A percentile compares a stretch with the other conserved stretches of the same genome.
Conservation (phyloP, 1,140 invertebrate species). For the Frieseomelitta varia region DNA sequence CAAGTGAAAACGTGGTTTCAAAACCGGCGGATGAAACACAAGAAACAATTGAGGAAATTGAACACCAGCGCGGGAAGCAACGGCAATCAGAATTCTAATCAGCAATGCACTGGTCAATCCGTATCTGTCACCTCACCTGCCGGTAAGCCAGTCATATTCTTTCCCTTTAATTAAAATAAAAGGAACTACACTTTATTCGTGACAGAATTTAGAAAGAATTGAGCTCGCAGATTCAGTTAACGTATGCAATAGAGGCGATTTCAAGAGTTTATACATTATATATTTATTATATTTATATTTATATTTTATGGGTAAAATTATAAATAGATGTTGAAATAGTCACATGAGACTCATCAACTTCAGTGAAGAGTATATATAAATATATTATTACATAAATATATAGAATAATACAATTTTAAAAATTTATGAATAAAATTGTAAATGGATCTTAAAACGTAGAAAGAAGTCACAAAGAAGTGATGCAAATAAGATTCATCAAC, state of each 20-base stretch:
- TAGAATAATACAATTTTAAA: no score
- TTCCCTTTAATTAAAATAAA: background rate
- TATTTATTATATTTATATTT: no score
- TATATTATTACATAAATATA: background rate
- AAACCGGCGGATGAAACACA: slow-evolving; percentile 98
- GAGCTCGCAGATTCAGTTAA: background rate
- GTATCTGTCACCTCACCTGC: slow-evolving; percentile 73
- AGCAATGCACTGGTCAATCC: slow-evolving; percentile 69
- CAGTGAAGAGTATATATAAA: no score
- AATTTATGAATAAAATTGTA: no score
- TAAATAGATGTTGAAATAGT: no score
- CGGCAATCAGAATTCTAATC: slow-evolving; percentile 55
- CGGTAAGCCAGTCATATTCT: slow-evolving; percentile 64
- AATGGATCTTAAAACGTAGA: no score
- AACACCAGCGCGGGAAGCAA: slow-evolving; percentile 76
- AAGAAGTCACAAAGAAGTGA: no score
- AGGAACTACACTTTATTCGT: background rate
- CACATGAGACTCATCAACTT: no score
- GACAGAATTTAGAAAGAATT: background rate
- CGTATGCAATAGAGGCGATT: no score
- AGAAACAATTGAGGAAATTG: slow-evolving; percentile 93
- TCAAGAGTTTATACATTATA: no score
- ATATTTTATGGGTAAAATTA: no score
- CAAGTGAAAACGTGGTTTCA: slow-evolving; percentile 99
- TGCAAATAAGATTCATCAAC: no score